Conservation (phyloP, 2,113 vertebrate species). For the Lonchura striata region DNA sequence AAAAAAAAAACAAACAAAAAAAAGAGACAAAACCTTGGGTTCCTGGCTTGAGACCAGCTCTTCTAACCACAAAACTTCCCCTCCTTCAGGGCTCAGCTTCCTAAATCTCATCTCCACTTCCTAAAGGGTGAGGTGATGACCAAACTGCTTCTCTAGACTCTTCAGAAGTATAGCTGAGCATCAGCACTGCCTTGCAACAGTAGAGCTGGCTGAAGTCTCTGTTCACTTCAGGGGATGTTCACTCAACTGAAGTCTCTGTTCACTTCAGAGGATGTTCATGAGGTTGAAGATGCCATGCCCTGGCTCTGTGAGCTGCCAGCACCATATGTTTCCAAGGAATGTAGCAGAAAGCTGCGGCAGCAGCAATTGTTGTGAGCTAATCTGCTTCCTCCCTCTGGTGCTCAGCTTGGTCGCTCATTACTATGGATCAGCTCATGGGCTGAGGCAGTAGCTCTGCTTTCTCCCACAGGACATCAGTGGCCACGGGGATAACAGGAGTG, state of each 20-base stretch:
- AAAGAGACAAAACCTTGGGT: background rate
- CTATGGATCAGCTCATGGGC: background rate
- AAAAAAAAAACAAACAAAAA: too few species aligned
- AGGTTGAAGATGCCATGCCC: background rate
- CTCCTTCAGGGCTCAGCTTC: background rate
- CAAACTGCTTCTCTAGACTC: background rate
- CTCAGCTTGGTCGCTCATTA: background rate
- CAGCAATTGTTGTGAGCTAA: background rate
- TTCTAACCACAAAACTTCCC: background rate
- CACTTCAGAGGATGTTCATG: background rate
- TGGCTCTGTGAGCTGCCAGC: background rate
- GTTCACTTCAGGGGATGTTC: background rate
- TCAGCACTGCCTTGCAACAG: background rate
- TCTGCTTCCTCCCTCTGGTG: background rate
- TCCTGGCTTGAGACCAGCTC: background rate
- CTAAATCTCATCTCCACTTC: background rate
- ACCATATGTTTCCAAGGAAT: background rate
- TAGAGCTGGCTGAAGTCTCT: background rate
- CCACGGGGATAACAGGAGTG: background rate
- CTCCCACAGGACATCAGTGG: background rate
- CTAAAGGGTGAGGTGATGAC: background rate
- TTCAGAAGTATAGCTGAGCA: background rate
- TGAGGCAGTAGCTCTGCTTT: background rate
- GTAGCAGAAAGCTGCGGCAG: background rate
- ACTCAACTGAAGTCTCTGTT: background rate